phyloP scores from a whole-genome alignment of 2,888 invertebrate species.

The Nephrocerus scutellatus region DNA sequence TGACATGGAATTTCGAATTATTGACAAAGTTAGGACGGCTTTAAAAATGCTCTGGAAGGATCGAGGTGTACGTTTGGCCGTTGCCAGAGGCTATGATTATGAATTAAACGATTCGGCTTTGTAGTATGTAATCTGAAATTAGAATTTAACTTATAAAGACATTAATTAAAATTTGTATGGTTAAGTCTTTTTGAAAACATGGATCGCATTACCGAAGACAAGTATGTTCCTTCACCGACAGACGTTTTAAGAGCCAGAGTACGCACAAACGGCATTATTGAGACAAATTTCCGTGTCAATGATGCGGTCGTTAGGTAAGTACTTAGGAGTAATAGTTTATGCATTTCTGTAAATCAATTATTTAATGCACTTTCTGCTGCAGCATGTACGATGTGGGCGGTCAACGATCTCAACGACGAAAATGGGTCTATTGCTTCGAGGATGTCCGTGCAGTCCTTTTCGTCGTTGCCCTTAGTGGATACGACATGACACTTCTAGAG shows the following conservation, averaged over 20 bases:
- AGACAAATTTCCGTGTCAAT: slow-evolving; percentile 58
- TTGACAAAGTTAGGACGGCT: slow-evolving; percentile 50
- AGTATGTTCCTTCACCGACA: slow-evolving; percentile 57
- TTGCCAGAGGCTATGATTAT: slow-evolving; percentile 60
- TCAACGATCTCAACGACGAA: slow-evolving; percentile 57
- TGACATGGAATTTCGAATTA: slow-evolving; percentile 52
- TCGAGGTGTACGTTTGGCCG: slow-evolving; percentile 56
- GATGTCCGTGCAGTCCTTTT: slow-evolving; percentile 58
- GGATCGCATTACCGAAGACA: slow-evolving; percentile 57
- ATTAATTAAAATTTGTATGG: too few species aligned
- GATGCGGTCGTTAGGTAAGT: slow-evolving; percentile 50
- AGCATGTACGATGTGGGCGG: slow-evolving; percentile 63
- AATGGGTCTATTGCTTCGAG: slow-evolving; percentile 64
- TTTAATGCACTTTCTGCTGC: slow-evolving; percentile 23
- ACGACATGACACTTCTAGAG: slow-evolving; percentile 60
- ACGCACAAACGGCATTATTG: slow-evolving; percentile 60
- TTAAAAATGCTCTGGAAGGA: slow-evolving; percentile 58
- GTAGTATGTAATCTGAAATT: slow-evolving; percentile 49
- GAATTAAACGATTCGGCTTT: slow-evolving; percentile 61
- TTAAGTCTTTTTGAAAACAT: slow-evolving; percentile 60
- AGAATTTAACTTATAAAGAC: too few species aligned
- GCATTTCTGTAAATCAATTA: too few species aligned
- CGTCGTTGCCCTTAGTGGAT: slow-evolving; percentile 59
- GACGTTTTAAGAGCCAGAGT: slow-evolving; percentile 59
- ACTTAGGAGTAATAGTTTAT: neutral